Evolutionary conservation across 1,140 invertebrate genomes (phyloP).

Genomic region (Rhagoletis pomonella): DNA sequence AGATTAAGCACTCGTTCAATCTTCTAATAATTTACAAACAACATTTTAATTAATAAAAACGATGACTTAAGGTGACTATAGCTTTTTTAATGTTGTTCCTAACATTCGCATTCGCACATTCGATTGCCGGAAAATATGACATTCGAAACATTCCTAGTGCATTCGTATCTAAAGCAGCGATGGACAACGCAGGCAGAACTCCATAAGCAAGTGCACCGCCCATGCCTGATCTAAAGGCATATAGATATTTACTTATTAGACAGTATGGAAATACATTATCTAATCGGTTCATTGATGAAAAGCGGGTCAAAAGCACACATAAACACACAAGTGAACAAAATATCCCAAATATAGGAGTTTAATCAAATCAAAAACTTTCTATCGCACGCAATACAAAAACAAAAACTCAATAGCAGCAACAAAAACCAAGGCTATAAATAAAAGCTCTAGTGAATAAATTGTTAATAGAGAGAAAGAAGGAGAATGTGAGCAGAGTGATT

Average conservation of each 20-base stretch:
- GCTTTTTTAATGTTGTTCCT: no score
- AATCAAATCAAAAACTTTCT: slow-evolving; percentile 25
- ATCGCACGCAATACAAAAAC: no score
- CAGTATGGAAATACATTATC: not conserved
- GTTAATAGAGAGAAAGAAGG: not conserved
- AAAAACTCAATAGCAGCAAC: no score
- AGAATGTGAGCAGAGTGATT: no score
- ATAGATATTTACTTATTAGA: not conserved
- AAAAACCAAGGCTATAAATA: not conserved
- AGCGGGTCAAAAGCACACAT: not conserved
- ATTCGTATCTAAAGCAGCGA: no score
- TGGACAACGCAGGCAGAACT: no score
- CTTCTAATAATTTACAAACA: not conserved
- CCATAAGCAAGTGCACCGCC: not conserved
- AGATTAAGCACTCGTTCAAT: no score
- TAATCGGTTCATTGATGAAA: slow-evolving; percentile 17
- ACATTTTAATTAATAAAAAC: not conserved
- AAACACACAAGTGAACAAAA: not conserved
- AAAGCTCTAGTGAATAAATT: not conserved
- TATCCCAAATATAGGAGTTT: not conserved
- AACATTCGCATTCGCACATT: no score
- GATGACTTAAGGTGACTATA: no score
- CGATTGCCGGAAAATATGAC: no score
- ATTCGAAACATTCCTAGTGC: no score
- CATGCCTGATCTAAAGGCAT: not conserved